phyloP scores from a whole-genome alignment of 2,113 vertebrate genomes.

The Melanocharis versteri region DNA sequence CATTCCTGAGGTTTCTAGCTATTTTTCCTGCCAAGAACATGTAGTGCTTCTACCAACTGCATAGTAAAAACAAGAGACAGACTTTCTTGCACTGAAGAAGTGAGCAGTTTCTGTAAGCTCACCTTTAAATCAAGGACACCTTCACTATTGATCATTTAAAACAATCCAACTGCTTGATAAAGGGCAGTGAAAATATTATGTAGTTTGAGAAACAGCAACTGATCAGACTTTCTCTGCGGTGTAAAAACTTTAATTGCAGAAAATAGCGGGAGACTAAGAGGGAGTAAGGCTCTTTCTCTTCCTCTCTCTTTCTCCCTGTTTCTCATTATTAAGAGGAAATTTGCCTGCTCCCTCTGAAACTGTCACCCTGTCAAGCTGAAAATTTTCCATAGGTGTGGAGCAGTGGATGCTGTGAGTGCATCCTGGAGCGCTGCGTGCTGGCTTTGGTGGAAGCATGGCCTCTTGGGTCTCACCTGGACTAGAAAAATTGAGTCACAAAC shows the following conservation, averaged over 20 bases:
- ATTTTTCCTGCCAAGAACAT: conserved; percentile 62
- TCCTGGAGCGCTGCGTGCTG: not conserved
- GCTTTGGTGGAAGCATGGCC: not conserved
- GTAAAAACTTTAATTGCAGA: not conserved
- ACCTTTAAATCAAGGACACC: conserved; percentile 10
- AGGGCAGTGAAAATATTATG: not conserved
- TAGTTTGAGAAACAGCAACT: not conserved
- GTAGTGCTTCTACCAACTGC: conserved; percentile 25
- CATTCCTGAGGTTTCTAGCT: conserved; percentile 70
- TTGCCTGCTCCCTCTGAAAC: not conserved
- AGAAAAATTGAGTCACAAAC: not conserved
- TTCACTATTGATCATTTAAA: not conserved
- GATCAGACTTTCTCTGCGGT: not conserved
- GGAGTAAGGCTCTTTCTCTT: not conserved
- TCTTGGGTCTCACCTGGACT: not conserved
- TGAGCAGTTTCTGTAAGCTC: not conserved
- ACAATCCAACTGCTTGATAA: not conserved
- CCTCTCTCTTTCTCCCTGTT: not conserved
- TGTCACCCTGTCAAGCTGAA: conserved; percentile 12
- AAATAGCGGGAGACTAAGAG: not conserved
- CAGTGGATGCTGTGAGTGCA: not conserved
- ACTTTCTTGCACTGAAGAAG: not conserved
- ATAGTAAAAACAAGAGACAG: conserved; percentile 18
- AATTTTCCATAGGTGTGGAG: not conserved
- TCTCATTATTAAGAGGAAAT: conserved; percentile 40